Conservation (phyloP, 2,888 invertebrate genomes). For the Nomada flava region DNA sequence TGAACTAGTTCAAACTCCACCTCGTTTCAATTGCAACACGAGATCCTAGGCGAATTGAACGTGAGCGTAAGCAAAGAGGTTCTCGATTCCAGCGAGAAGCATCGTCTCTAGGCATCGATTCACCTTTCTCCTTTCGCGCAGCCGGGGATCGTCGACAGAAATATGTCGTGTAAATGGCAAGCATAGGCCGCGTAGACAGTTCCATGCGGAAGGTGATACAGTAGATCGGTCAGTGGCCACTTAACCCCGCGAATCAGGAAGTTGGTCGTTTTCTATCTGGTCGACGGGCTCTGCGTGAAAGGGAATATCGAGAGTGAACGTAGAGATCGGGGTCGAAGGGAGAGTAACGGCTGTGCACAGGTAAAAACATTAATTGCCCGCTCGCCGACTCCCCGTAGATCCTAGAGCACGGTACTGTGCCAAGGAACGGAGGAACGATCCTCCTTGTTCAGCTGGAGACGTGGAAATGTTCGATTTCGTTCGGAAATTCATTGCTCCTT, state of each 20-base stretch:
- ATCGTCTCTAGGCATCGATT: conserved; percentile 31
- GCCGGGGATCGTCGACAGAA: conserved; percentile 20
- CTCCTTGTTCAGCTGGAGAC: too few relatives aligned
- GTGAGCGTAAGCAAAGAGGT: too few relatives aligned
- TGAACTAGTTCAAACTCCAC: not conserved
- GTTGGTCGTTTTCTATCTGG: conserved; percentile 41
- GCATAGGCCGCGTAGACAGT: conserved; percentile 41
- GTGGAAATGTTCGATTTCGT: too few relatives aligned
- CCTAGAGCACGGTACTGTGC: too few relatives aligned
- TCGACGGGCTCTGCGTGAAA: conserved; percentile 34
- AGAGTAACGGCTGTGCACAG: conserved; percentile 29
- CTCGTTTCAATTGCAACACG: conserved; percentile 6
- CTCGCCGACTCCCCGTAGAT: not conserved
- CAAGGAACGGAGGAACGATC: too few relatives aligned
- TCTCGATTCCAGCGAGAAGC: not conserved
- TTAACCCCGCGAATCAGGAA: conserved; percentile 58
- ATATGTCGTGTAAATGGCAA: conserved; percentile 55
- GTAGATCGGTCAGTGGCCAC: conserved; percentile 46
- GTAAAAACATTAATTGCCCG: conserved; percentile 47
- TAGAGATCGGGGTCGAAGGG: conserved; percentile 31
- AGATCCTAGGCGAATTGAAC: not conserved
- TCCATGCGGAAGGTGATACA: conserved; percentile 49
- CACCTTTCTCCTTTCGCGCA: conserved; percentile 48
- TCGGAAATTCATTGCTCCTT: too few relatives aligned
- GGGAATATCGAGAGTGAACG: conserved; percentile 60